phyloP scores from a whole-genome alignment of 2,113 vertebrate species.

The Cynoglossus semilaevis region DNA sequence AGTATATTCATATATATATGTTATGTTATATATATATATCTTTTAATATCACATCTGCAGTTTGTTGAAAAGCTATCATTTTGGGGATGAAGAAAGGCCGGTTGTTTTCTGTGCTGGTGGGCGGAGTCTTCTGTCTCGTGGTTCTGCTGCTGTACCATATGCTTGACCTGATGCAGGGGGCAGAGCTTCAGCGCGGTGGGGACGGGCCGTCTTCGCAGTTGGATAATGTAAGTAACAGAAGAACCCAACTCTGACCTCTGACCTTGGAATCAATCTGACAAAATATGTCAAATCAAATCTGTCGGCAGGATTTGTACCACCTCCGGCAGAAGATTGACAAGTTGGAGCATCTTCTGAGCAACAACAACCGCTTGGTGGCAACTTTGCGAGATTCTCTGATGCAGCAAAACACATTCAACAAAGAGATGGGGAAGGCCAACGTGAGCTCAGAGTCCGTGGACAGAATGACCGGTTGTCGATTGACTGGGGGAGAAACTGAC shows the following conservation, averaged over 20 bases:
- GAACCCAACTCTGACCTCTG: background rate
- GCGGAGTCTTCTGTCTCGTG: conserved; percentile 43
- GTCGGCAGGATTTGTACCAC: conserved; percentile 82
- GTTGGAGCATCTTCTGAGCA: conserved; percentile 84
- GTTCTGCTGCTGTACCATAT: conserved; percentile 52
- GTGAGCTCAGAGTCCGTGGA: conserved; percentile 54
- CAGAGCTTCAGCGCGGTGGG: background rate
- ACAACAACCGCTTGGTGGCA: conserved; percentile 91
- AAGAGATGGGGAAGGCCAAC: conserved; percentile 67
- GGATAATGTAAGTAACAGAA: conserved; percentile 3
- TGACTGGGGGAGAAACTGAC: conserved; percentile 76
- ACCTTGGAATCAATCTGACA: background rate
- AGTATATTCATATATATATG: no score
- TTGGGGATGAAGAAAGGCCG: conserved; percentile 48
- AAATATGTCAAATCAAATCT: background rate
- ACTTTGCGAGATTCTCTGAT: conserved; percentile 86
- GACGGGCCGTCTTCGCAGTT: conserved; percentile 9
- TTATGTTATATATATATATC: no score
- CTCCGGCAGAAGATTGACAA: conserved; percentile 91
- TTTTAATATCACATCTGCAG: background rate
- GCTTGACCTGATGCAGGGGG: conserved; percentile 53
- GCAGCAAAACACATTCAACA: conserved; percentile 80
- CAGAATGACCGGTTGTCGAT: conserved; percentile 57
- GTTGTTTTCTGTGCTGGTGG: conserved; percentile 26
- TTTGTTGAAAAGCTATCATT: background rate